These are phyloP conservation scores for Callorhinus ursinus DNA, from an alignment of 2,113 vertebrate genomes.

Conservation along the genomic window DNA sequence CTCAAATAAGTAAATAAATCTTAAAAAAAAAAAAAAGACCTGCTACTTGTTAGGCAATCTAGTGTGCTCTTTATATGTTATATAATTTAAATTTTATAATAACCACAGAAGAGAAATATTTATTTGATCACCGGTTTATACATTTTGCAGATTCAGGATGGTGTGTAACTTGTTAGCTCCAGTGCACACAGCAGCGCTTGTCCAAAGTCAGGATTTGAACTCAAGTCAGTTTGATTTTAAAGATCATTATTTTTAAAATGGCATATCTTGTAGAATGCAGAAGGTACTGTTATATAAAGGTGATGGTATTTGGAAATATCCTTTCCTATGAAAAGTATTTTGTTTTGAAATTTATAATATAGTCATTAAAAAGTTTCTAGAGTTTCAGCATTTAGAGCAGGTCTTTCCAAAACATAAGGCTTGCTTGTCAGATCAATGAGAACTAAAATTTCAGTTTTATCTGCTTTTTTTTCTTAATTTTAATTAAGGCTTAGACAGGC, in stretches of 20 bases:
- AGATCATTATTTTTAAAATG: not conserved
- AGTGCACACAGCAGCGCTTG: not conserved
- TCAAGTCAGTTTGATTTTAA: not conserved
- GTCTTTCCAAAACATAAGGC: not conserved
- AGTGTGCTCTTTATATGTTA: not conserved
- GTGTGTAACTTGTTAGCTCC: not conserved
- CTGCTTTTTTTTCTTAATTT: not conserved
- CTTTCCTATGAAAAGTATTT: conserved; percentile 6
- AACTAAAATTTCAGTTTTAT: conserved; percentile 33
- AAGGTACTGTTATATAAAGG: not conserved
- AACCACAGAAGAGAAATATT: not conserved
- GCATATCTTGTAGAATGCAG: not conserved
- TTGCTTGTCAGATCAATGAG: not conserved
- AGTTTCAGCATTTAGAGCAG: conserved; percentile 15
- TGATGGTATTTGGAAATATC: not conserved
- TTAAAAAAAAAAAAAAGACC: no score
- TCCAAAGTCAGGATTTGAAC: not conserved
- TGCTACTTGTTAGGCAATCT: not conserved
- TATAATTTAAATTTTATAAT: conserved; percentile 42
- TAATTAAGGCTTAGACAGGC: not conserved
- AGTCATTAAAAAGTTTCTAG: not conserved
- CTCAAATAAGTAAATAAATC: no score
- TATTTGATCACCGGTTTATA: not conserved
- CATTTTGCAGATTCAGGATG: not conserved
- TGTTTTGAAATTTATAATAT: not conserved